Percentiles rank a stretch among this genome's conserved stretches.
Conservation (phyloP, 2,113 vertebrate genomes). For the Ahaetulla prasina region DNA sequence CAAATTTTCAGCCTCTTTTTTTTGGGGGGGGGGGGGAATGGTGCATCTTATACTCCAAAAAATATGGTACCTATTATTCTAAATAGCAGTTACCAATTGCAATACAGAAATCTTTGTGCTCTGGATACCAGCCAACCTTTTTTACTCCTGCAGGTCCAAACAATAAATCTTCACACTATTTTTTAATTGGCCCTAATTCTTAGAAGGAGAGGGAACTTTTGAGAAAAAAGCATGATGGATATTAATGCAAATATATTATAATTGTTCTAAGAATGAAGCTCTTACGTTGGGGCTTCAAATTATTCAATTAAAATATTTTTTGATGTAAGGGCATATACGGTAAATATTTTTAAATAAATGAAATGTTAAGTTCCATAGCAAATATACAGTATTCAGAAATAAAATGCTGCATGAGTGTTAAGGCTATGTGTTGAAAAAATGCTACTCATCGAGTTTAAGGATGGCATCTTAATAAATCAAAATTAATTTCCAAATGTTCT, state of each 20-base stretch:
- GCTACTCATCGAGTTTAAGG: neutral
- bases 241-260: neutral
- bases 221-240: neutral
- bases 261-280: neutral
- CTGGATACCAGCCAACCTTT: neutral
- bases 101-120: neutral
- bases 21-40: too few species aligned
- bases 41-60: too few species aligned
- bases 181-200: neutral
- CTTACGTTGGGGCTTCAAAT: neutral
- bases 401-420: neutral
- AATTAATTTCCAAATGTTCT: neutral
- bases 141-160: neutral
- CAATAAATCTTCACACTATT: neutral
- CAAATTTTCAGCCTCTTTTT: too few species aligned
- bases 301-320: neutral
- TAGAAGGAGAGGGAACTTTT: neutral
- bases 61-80: neutral
- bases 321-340: neutral
- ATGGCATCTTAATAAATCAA: neutral
- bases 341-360: neutral
- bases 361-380: neutral
- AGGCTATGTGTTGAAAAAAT: neutral
- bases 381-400: neutral
- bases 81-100: neutral